Evolutionary conservation across 2,888 invertebrate species (phyloP).

Genomic region (Gryllus longicercus): DNA sequence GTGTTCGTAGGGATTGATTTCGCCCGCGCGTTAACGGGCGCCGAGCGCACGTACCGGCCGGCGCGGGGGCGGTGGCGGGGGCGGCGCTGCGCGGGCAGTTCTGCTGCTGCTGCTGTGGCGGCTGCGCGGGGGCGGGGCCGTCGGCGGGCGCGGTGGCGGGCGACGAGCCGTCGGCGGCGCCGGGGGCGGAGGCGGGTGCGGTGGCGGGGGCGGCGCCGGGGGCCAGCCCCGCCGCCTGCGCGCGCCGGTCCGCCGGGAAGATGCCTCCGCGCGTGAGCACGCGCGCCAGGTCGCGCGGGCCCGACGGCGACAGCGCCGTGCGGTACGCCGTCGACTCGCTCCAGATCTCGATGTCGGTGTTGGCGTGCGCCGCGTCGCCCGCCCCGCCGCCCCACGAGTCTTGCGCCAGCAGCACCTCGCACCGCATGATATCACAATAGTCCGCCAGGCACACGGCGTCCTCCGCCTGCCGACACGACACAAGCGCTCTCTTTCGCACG

Average conservation of each 20-base stretch:
- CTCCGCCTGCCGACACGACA: slow-evolving; percentile 63
- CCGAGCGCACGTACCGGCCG: neutral
- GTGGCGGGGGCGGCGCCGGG: slow-evolving; percentile 41
- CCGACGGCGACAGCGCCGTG: slow-evolving; percentile 55
- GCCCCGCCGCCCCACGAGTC: slow-evolving; percentile 45
- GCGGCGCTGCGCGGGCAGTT: slow-evolving; percentile 45
- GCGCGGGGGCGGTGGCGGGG: slow-evolving; percentile 45
- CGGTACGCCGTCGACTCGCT: slow-evolving; percentile 69
- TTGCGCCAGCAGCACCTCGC: slow-evolving; percentile 78
- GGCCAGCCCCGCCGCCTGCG: slow-evolving; percentile 31
- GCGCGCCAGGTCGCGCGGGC: slow-evolving; percentile 53
- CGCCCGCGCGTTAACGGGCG: too few species aligned
- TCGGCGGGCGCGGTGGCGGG: slow-evolving; percentile 20
- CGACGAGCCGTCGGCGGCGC: neutral
- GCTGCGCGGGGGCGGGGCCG: slow-evolving; percentile 20
- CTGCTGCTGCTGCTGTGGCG: slow-evolving; percentile 31
- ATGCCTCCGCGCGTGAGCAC: slow-evolving; percentile 43
- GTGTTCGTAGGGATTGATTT: too few species aligned
- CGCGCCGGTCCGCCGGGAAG: slow-evolving; percentile 24
- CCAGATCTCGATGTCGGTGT: slow-evolving; percentile 82
- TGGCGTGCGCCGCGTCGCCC: slow-evolving; percentile 53
- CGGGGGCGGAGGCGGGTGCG: neutral
- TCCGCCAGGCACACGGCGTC: slow-evolving; percentile 90
- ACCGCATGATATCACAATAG: slow-evolving; percentile 94
- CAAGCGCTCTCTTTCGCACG: too few species aligned